Base-by-base conservation (phyloP, 2,888 invertebrate species). In the Tinea pellionella region DNA sequence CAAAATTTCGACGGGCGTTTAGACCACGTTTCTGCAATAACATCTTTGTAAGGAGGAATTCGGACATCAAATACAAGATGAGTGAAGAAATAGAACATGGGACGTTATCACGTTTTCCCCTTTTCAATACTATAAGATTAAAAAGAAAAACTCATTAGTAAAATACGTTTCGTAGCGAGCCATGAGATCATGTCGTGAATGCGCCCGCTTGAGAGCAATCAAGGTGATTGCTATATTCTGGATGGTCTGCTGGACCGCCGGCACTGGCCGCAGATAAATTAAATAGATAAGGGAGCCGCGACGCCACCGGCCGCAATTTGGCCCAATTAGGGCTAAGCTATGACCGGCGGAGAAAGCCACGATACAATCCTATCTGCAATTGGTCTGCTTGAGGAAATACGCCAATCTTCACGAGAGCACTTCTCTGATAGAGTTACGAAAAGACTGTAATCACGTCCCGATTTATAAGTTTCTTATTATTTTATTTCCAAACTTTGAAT, bases 281-380 rank as follows among this genome's bases (percentile, higher is more conserved):
- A 77, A 75, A 75, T 68, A 70, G 77, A 78, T 78, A 78, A 70
- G 64, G 63, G 57, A 56, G 59, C 30, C 60, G 63, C 68, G 69
- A 69, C 71, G 73, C 72, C 73, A 72, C 65, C 66, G 67, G 71
- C 73, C 57, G 62, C 37, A 73, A 76, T 75, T 77, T 74, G 71
- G 68, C 64, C 68, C 72, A 74, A 75, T 75, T 72, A 73, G 65
- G 67, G 62, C 60, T 59, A 59, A 59, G 59, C 59, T 59, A 59
- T 47, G 59, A 47, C 30, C 59, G 59, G 51, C 47, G 59, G 68
- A 66, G 68, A 73, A 70, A 69, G 69, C 67, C 61, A 62, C 61
- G 63, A 64, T 62, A 61, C 60, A 63, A 64, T 64, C 62, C 61
- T 63, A 61, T 61, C 63, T 61, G 58, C 59, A 57, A 61, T 53